phyloP scores from a whole-genome alignment of 1,140 invertebrate genomes.

The Tribolium castaneum region DNA sequence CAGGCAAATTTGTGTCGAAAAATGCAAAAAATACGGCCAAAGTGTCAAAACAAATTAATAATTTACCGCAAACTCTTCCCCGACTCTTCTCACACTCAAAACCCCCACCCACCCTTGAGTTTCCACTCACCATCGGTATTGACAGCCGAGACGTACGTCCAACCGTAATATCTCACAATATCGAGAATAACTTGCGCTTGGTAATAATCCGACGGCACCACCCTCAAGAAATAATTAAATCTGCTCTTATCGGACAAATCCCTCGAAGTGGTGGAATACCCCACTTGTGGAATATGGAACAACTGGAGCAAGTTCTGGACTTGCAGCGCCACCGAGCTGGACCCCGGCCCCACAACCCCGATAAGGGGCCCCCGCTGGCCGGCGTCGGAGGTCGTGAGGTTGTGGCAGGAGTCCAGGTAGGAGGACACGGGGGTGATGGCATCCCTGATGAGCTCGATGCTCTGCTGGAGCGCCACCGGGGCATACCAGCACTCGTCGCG shows the following conservation, averaged over 20 bases:
- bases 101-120: not conserved
- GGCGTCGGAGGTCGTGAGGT: slow-evolving; percentile 1
- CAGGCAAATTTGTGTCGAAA: not conserved
- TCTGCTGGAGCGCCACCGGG: slow-evolving; percentile 82
- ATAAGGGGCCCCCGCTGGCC: slow-evolving; percentile 68
- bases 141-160: slow-evolving; percentile 87
- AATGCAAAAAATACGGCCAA: too few species aligned
- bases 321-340: slow-evolving; percentile 75
- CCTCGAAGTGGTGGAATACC: slow-evolving; percentile 83
- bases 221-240: slow-evolving; percentile 83
- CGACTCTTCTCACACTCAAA: not conserved
- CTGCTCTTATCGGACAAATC: slow-evolving; percentile 83
- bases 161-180: slow-evolving; percentile 78
- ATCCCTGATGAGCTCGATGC: slow-evolving; percentile 79
- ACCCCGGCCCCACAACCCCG: slow-evolving; percentile 78
- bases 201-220: slow-evolving; percentile 85
- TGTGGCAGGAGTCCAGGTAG: slow-evolving; percentile 2
- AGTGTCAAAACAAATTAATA: not conserved
- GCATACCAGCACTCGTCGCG: slow-evolving; percentile 85
- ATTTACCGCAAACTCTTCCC: not conserved
- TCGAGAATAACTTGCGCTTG: slow-evolving; percentile 83
- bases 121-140: slow-evolving; percentile 84
- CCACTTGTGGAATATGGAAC: slow-evolving; percentile 72
- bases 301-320: slow-evolving; percentile 87
- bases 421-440: slow-evolving; percentile 67